Evolutionary conservation across 2,888 invertebrate species (phyloP).

Genomic region (Drosophila glabriapex): DNA sequence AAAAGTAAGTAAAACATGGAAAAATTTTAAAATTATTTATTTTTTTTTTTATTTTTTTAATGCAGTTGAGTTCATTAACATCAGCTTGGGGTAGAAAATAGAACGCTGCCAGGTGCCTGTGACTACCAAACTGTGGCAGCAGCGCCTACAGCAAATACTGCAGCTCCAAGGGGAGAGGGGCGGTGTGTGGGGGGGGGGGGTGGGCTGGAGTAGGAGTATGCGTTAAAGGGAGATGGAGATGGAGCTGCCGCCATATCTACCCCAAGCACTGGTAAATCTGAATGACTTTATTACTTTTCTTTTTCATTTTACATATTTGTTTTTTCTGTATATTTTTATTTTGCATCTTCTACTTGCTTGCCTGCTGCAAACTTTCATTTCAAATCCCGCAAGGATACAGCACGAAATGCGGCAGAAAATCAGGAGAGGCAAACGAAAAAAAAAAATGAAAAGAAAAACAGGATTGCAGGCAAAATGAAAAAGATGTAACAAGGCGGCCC

Average conservation of each 20-base stretch:
- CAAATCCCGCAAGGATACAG: slow-evolving; percentile 75
- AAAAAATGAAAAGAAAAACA: slow-evolving; percentile 13
- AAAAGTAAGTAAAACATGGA: slow-evolving; percentile 46
- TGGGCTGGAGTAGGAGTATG: background rate
- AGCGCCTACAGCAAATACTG: slow-evolving; percentile 43
- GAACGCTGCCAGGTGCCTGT: slow-evolving; percentile 59
- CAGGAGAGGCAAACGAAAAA: slow-evolving; percentile 38
- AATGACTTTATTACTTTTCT: slow-evolving; percentile 80
- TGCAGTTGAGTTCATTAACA: slow-evolving; percentile 77
- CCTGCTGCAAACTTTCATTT: slow-evolving; percentile 70
- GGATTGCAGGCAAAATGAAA: slow-evolving; percentile 33
- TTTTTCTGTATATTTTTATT: slow-evolving; percentile 22
- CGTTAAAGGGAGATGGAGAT: background rate
- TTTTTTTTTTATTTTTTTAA: slow-evolving; percentile 43
- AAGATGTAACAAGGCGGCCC: background rate
- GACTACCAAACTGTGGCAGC: slow-evolving; percentile 64
- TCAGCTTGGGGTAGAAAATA: slow-evolving; percentile 32
- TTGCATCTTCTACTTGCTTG: slow-evolving; percentile 29
- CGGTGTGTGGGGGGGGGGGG: background rate
- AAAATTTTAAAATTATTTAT: slow-evolving; percentile 13
- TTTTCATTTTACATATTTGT: slow-evolving; percentile 54
- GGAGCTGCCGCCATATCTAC: slow-evolving; percentile 67
- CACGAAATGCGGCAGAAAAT: slow-evolving; percentile 73
- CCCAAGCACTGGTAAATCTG: slow-evolving; percentile 79
- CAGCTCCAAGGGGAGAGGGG: background rate